Evolutionary conservation across 1,140 invertebrate genomes (phyloP).

Genomic region (Tetraneura akinire): DNA sequence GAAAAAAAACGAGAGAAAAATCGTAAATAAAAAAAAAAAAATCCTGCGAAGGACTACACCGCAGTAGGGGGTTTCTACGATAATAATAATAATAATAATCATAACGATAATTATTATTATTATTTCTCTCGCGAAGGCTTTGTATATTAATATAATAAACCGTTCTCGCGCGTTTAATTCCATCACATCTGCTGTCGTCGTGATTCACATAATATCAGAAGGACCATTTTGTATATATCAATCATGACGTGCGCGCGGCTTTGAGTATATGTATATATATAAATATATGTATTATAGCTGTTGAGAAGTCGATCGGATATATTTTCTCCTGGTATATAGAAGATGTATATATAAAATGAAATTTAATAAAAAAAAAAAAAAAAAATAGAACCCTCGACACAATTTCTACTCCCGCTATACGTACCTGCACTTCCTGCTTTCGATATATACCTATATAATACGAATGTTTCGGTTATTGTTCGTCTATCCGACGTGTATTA

Average conservation of each 20-base stretch:
- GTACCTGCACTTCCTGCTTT: neutral
- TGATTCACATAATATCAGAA: neutral
- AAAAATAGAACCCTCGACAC: conserved; percentile 14
- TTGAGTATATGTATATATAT: neutral
- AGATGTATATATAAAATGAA: neutral
- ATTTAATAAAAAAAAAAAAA: neutral
- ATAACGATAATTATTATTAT: neutral
- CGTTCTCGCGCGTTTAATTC: neutral
- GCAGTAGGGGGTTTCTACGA: conserved; percentile 15
- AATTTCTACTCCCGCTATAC: neutral
- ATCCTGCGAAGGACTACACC: neutral
- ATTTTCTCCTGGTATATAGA: neutral
- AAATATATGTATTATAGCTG: neutral
- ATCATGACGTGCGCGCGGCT: neutral
- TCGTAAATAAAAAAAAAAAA: neutral
- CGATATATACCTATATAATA: conserved; percentile 17
- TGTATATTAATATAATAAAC: neutral
- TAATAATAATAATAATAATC: too few relatives aligned
- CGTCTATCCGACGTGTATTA: conserved; percentile 30
- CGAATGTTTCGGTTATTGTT: conserved; percentile 36
- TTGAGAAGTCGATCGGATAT: conserved; percentile 35
- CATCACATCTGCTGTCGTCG: neutral
- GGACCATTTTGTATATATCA: conserved; percentile 27
- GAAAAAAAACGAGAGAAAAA: neutral
- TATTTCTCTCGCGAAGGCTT: neutral